Base-by-base conservation (phyloP, 2,797 vertebrate genomes). In the Lagocephalus sceleratus region DNA sequence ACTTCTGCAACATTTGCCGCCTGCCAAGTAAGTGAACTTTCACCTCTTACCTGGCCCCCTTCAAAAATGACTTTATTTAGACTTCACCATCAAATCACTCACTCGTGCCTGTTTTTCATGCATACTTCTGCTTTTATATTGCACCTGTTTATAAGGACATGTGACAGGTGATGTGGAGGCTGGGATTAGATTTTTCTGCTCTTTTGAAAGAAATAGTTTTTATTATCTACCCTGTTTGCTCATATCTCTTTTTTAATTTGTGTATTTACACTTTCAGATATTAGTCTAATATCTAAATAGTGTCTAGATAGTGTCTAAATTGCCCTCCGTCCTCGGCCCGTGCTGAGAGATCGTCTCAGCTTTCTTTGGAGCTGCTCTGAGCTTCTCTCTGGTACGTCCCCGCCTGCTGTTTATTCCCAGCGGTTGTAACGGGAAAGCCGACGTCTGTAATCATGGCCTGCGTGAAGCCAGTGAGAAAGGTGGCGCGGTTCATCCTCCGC, bases 11-110 rank as follows among this genome's bases (percentile, higher is more conserved):
- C 57, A 64, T 61, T 52, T 71, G 71, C 76, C 79, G 78, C 73
- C 73, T 85, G 76, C 63, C 81, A 90, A 89, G 91, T 92, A 75
- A 88, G 90, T 84, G 20, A 75, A 81, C 72, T 71, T 77, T 73
- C 60, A 73, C 49, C 51, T 44, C 73, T 71, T 58, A n/a, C 15
- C 29, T 35, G 16, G 19, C 54, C 23, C 16, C 48, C 9, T 1
- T 4, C 10, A 16, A 16, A 5, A 44, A 46, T 29, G 5, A 10
- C 66, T 57, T 25, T 2, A 51, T 25, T 35, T 43, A n/a, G n/a
- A n/a, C n/a, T n/a, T n/a, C n/a, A n/a, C n/a, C n/a, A n/a, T 42
- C 1, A 25, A 2, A 10, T 35, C 14, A 51, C 5, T 35, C 16
- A 9, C 3, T 20, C n/a, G n/a, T n/a, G n/a, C n/a, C n/a, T 35